Evolutionary conservation across 2,797 vertebrate genomes (phyloP).

Genomic region (Synanceia verrucosa): DNA sequence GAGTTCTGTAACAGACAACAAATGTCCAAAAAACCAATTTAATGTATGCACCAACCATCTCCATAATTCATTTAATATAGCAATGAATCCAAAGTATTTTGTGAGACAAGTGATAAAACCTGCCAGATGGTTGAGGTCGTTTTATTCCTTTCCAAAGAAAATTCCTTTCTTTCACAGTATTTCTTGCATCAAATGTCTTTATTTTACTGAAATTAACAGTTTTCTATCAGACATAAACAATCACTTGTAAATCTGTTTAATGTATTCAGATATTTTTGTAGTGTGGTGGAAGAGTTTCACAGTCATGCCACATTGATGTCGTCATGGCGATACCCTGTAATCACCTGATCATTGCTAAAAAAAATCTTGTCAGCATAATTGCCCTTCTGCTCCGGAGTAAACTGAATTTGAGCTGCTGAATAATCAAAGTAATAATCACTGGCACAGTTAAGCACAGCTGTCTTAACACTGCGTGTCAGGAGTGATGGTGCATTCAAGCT

Average conservation of each 20-base stretch:
- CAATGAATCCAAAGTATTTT: neutral
- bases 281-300: neutral
- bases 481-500: conserved; percentile 32
- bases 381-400: conserved; percentile 26
- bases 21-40: neutral
- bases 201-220: neutral
- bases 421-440: conserved; percentile 47
- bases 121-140: neutral
- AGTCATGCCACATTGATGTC: conserved; percentile 4
- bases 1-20: no score
- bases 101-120: neutral
- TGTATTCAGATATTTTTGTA: neutral
- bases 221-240: neutral
- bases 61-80: neutral
- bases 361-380: conserved; percentile 42
- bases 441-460: conserved; percentile 39
- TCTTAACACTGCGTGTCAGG: conserved; percentile 14
- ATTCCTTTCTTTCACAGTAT: neutral
- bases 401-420: conserved; percentile 47
- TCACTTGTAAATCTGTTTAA: neutral
- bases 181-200: neutral
- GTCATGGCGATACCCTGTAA: conserved; percentile 1
- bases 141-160: neutral
- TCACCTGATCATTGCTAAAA: conserved; percentile 17
- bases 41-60: neutral